phyloP scores from a whole-genome alignment of 2,888 invertebrate species.

The Metallyticus violacea region DNA sequence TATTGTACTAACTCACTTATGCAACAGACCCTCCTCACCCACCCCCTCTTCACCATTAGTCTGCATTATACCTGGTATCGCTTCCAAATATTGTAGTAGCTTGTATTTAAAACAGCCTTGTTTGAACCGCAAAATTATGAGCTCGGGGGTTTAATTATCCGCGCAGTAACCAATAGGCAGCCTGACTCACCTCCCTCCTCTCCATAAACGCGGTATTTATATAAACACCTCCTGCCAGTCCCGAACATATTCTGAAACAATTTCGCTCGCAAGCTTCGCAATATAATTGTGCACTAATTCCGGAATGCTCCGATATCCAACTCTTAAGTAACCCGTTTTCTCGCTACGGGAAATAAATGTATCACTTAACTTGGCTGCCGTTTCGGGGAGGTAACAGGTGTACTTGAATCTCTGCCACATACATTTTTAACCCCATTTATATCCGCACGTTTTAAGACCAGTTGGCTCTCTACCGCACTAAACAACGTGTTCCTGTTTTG shows the following conservation, averaged over 20 bases:
- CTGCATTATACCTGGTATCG: conserved; percentile 30
- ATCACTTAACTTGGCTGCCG: background rate
- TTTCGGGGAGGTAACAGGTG: background rate
- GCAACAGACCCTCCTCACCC: background rate
- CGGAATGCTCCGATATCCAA: background rate
- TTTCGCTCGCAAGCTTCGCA: background rate
- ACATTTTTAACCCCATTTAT: background rate
- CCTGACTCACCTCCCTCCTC: background rate
- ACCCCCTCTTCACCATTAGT: conserved; percentile 22
- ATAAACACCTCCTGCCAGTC: background rate
- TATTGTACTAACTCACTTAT: conserved; percentile 25
- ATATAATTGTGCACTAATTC: background rate
- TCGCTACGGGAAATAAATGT: background rate
- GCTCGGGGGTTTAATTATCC: conserved; percentile 33
- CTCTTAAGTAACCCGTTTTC: background rate
- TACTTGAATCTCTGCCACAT: background rate
- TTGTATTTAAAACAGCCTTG: conserved; percentile 24
- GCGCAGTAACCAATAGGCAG: background rate
- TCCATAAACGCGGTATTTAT: conserved; percentile 10
- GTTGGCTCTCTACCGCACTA: background rate
- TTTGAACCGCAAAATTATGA: conserved; percentile 33
- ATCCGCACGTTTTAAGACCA: background rate
- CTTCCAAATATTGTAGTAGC: conserved; percentile 17
- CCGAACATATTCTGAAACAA: background rate
- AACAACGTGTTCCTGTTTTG: background rate